These are phyloP conservation scores for Sterrhoptilus dennistouni DNA, from an alignment of 2,113 vertebrate genomes.

Conservation along the genomic window DNA sequence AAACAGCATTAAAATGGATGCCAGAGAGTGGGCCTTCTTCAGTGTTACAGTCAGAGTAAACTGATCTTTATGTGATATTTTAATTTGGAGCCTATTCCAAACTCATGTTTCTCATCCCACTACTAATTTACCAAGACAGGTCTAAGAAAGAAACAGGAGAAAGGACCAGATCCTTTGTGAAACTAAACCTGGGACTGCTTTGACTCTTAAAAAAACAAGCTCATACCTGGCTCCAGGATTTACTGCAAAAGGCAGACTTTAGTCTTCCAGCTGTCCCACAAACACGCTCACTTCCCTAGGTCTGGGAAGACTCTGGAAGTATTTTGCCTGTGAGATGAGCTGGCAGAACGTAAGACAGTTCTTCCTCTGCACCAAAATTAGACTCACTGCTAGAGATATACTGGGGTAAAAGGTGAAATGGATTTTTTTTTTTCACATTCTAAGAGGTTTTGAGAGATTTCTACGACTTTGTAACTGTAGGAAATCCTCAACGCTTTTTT, in stretches of 20 bases:
- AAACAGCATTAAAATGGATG: conserved; percentile 18
- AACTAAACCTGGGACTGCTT: not conserved
- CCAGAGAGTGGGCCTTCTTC: not conserved
- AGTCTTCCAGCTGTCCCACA: not conserved
- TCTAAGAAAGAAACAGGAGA: not conserved
- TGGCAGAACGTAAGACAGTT: not conserved
- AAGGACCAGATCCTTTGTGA: not conserved
- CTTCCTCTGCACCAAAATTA: conserved; percentile 1
- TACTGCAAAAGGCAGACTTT: not conserved
- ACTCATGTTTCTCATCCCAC: conserved; percentile 48
- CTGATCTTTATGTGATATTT: conserved; percentile 45
- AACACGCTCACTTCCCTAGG: not conserved
- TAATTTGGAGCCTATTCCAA: not conserved
- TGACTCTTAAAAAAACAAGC: not conserved
- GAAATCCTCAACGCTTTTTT: not conserved
- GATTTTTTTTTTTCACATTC: not conserved
- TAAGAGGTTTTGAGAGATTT: not conserved
- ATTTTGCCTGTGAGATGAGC: not conserved
- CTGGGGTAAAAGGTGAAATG: not conserved
- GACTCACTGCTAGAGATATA: not conserved
- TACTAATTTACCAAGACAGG: not conserved
- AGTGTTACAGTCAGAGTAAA: not conserved
- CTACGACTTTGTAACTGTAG: not conserved
- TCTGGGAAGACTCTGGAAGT: not conserved
- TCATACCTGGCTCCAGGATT: not conserved